Conservation (phyloP, 2,888 invertebrate genomes). For the Spicauda simplicius region DNA sequence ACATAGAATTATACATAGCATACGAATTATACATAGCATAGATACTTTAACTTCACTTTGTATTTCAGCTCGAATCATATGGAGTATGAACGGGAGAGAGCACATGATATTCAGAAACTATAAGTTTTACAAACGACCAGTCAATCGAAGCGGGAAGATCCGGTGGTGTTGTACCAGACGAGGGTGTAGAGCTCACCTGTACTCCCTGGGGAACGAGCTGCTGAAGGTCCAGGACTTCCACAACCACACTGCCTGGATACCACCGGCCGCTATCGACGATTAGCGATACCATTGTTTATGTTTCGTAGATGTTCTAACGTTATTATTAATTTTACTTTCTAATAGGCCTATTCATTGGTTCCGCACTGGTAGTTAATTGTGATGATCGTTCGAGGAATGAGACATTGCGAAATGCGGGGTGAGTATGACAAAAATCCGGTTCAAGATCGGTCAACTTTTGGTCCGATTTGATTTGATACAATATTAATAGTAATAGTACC, state of each 20-base stretch:
- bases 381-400: too few relatives aligned
- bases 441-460: too few relatives aligned
- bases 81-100: conserved; percentile 46
- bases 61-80: conserved; percentile 28
- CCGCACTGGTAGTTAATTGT: too few relatives aligned
- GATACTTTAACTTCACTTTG: background rate
- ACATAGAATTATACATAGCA: too few relatives aligned
- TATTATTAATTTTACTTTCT: too few relatives aligned
- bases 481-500: too few relatives aligned
- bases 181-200: conserved; percentile 48
- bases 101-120: conserved; percentile 53
- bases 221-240: conserved; percentile 33
- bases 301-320: background rate
- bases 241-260: conserved; percentile 34
- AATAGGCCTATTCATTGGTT: too few relatives aligned
- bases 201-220: conserved; percentile 26
- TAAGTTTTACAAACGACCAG: conserved; percentile 49
- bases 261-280: background rate
- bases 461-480: too few relatives aligned
- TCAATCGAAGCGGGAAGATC: conserved; percentile 23
- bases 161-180: conserved; percentile 56
- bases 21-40: background rate
- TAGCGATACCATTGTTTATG: background rate
- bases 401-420: too few relatives aligned
- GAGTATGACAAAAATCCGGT: too few relatives aligned